These are phyloP conservation scores for Nemotelus nigrinus DNA, from an alignment of 2,888 invertebrate species.

Conservation along the genomic window DNA sequence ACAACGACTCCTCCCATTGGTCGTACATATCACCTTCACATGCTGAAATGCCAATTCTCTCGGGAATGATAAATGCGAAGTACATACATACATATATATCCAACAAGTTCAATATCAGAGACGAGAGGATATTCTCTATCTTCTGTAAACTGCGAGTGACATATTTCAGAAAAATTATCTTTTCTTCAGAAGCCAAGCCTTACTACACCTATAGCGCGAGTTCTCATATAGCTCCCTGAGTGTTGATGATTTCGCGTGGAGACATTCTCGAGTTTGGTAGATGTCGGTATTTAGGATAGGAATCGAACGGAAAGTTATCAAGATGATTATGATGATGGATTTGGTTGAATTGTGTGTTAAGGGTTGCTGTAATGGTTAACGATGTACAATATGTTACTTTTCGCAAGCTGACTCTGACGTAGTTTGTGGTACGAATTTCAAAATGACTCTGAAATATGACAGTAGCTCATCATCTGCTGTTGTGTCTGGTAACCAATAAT, in stretches of 20 bases:
- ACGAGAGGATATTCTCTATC: constrained; percentile 26
- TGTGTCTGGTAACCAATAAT: too few relatives aligned
- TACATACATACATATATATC: constrained; percentile 20
- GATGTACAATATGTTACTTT: too few relatives aligned
- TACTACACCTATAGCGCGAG: neutral
- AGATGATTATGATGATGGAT: too few relatives aligned
- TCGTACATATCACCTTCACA: constrained; percentile 49
- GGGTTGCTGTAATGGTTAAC: too few relatives aligned
- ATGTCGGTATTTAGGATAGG: too few relatives aligned
- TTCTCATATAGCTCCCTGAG: neutral
- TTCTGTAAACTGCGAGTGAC: constrained; percentile 44
- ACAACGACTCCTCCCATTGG: constrained; percentile 47
- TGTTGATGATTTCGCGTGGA: neutral
- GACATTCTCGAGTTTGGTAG: too few relatives aligned
- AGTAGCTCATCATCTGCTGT: too few relatives aligned
- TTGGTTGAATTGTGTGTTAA: too few relatives aligned
- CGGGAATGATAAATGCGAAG: constrained; percentile 48
- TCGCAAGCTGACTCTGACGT: too few relatives aligned
- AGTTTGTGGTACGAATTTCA: too few relatives aligned
- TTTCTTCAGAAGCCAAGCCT: constrained; percentile 14
- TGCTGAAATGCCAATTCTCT: constrained; percentile 35
- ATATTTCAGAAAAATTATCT: constrained; percentile 47
- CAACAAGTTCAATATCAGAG: constrained; percentile 27
- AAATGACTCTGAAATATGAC: too few relatives aligned
- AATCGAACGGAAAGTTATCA: too few relatives aligned